phyloP scores from a whole-genome alignment of 2,797 vertebrate species.

The Characodon lateralis region DNA sequence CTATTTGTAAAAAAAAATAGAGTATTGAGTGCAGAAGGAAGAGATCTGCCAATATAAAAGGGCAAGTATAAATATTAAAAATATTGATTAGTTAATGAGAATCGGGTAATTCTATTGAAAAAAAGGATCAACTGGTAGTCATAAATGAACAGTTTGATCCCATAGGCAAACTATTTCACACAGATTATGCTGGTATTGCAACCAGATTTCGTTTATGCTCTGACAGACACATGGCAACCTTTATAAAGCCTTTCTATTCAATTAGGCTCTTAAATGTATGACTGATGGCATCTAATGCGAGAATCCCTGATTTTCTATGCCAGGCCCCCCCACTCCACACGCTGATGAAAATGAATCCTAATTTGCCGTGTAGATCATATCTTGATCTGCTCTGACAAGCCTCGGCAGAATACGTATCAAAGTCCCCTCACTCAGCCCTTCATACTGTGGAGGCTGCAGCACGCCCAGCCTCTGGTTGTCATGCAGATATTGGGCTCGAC shows the following conservation, averaged over 20 bases:
- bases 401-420: conserved; percentile 27
- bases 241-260: conserved; percentile 36
- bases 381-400: conserved; percentile 54
- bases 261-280: conserved; percentile 42
- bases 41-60: not conserved
- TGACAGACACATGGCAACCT: conserved; percentile 15
- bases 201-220: conserved; percentile 12
- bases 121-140: not conserved
- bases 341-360: conserved; percentile 53
- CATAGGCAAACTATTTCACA: not conserved
- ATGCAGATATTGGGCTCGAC: conserved; percentile 37
- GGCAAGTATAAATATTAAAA: not conserved
- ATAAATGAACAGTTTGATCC: not conserved
- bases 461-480: conserved; percentile 51
- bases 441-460: conserved; percentile 45
- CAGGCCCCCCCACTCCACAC: not conserved
- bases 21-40: not conserved
- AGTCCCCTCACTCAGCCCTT: conserved; percentile 25
- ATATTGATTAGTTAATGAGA: not conserved
- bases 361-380: conserved; percentile 62
- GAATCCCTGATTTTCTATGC: conserved; percentile 37
- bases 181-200: not conserved
- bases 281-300: conserved; percentile 41
- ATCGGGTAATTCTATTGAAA: not conserved
- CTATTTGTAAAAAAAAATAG: not conserved